Percentiles rank a stretch among this genome's conserved stretches.
Evolutionary conservation across 2,113 vertebrate species (phyloP).

Genomic region (Phalacrocorax brasilianus): DNA sequence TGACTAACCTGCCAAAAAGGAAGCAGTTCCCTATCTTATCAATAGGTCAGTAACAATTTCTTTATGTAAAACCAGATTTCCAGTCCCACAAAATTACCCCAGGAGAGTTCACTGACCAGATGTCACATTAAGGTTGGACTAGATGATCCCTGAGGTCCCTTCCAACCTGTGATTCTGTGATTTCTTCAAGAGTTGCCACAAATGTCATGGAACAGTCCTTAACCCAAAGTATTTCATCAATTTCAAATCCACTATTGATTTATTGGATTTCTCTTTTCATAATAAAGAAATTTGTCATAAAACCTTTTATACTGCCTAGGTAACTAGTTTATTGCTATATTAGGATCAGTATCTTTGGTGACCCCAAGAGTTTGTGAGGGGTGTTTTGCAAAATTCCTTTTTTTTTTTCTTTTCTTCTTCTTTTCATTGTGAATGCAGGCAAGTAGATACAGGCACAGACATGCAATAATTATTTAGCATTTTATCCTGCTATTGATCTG

Average conservation of each 20-base stretch:
- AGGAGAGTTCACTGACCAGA: neutral
- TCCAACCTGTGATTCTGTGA: too few species aligned
- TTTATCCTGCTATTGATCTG: conserved; percentile 3
- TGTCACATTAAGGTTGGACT: neutral
- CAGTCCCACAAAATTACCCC: neutral
- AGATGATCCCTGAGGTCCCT: too few species aligned
- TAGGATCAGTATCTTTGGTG: neutral
- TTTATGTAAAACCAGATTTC: conserved; percentile 24
- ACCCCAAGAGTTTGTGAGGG: neutral
- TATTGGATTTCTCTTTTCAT: neutral
- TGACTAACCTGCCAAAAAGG: neutral
- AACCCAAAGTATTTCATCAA: neutral
- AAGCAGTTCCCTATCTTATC: neutral
- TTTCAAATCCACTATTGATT: conserved; percentile 12
- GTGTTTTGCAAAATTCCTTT: neutral
- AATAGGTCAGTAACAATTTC: conserved; percentile 7
- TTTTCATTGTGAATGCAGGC: neutral
- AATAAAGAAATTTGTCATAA: neutral
- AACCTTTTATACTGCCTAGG: neutral
- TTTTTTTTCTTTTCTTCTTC: neutral
- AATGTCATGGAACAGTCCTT: neutral
- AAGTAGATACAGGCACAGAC: neutral
- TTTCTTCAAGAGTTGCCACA: neutral
- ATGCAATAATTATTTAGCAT: neutral
- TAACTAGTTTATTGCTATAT: neutral